Base-by-base conservation (phyloP, 1,140 invertebrate genomes). In the Pseudachorutes palmiensis region DNA sequence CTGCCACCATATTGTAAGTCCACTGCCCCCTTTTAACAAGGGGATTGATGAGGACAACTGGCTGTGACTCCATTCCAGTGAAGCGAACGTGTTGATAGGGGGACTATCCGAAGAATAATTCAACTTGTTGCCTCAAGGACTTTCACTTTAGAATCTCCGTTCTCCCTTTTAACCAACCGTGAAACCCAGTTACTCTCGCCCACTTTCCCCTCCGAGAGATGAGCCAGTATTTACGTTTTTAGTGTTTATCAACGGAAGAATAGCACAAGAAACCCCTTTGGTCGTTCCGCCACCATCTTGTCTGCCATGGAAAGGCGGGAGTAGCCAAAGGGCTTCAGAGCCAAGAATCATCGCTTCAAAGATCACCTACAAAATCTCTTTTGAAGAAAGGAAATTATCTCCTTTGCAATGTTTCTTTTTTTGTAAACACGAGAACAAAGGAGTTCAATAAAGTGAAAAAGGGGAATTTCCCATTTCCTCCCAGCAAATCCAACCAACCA, bases 371-470 rank as follows among this genome's bases (percentile, higher is more conserved):
- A n/a, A n/a, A n/a, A n/a, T n/a, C 36, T 41, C 24, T 9, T 55
- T 55, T 55, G 51, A 55, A 55, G 51, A 55, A 55, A 55, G 51
- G 51, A 55, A 55, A 55, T 55, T 55, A 55, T 14, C 51, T 55
- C 51, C 24, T 55, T 55, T 55, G 36, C 19, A 19, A 9, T 19
- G 5, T 9, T 41, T 41, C 24, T 26, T 24, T 55, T 55, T 24
- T 55, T 55, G 12, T 55, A 55, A 16, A 55, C 12, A 16, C 24
- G 24, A 55, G 51, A 55, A 55, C 59, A 61, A 61, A 61, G 59
- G 59, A 22, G 26, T 19, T 45, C 36, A 45, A 45, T 45, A 45
- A 9, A 19, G 19, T 9, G 36, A 45, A 45, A 45, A 45, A 19
- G 19, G 36, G 19, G 9, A 9, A 45, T 45, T 12, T 19, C 19